Evolutionary conservation across 2,888 invertebrate genomes (phyloP).

Genomic region (Alloscopus bannaensis): DNA sequence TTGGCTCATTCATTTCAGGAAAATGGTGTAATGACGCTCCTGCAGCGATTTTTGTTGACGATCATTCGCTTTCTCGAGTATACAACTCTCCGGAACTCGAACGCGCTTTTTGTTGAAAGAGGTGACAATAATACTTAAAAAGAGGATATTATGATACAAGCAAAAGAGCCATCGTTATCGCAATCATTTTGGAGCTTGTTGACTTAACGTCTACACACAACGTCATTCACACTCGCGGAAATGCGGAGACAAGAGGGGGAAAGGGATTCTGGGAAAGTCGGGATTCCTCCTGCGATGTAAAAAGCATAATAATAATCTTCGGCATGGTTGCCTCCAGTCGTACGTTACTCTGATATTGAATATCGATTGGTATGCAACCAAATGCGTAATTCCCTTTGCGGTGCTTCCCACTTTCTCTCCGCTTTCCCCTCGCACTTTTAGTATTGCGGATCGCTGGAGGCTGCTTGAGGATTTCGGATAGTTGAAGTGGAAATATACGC

Average conservation of each 20-base stretch:
- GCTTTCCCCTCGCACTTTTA: neutral
- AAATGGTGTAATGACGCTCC: too few species aligned
- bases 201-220: neutral
- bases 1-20: too few species aligned
- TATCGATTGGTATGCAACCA: neutral
- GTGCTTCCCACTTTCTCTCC: neutral
- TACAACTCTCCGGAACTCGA: too few species aligned
- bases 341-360: conserved; percentile 8
- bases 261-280: neutral
- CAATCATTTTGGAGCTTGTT: neutral
- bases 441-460: neutral
- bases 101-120: neutral
- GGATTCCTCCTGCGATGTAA: neutral
- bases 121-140: neutral
- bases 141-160: neutral
- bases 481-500: neutral
- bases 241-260: neutral
- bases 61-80: neutral
- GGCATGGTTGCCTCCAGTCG: too few species aligned
- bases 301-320: too few species aligned
- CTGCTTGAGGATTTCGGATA: neutral
- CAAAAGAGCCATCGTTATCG: too few species aligned
- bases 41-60: neutral
- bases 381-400: neutral
- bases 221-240: neutral